phyloP scores from a whole-genome alignment of 2,797 vertebrate genomes.

The Sebastes variabilis region DNA sequence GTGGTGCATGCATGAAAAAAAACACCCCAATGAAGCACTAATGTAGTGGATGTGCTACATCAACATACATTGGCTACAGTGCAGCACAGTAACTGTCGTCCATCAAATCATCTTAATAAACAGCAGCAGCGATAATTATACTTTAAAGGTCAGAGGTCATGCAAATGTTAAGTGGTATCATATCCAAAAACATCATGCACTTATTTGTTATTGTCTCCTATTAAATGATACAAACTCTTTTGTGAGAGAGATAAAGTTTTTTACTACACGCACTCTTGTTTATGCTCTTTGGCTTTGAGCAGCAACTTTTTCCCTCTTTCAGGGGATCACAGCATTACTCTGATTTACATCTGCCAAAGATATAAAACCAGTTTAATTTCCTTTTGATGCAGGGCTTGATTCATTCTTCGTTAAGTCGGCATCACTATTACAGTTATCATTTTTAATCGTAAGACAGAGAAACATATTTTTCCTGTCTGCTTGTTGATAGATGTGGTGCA shows the following conservation, averaged over 20 bases:
- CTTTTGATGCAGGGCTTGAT: neutral
- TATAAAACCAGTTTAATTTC: conserved; percentile 9
- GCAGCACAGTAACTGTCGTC: neutral
- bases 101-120: neutral
- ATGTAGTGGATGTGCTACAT: neutral
- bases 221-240: conserved; percentile 22
- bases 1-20: neutral
- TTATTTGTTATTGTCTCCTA: conserved; percentile 12
- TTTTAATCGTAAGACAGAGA: conserved; percentile 13
- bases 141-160: conserved; percentile 14
- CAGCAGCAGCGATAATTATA: neutral
- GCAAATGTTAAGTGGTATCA: neutral
- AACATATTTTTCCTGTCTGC: neutral
- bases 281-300: conserved; percentile 16
- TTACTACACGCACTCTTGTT: conserved; percentile 2
- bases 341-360: conserved; percentile 55
- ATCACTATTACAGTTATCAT: neutral
- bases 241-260: conserved; percentile 46
- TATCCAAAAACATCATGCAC: neutral
- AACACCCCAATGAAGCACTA: neutral
- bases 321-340: conserved; percentile 4
- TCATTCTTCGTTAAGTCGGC: conserved; percentile 12
- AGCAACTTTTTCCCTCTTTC: conserved; percentile 9
- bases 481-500: conserved; percentile 22
- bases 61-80: neutral